A percentile compares a stretch with the other conserved stretches of the same genome.
These are phyloP conservation scores for Thamnophis sirtalis DNA, from an alignment of 2,113 vertebrate genomes.

Conservation along the genomic window DNA sequence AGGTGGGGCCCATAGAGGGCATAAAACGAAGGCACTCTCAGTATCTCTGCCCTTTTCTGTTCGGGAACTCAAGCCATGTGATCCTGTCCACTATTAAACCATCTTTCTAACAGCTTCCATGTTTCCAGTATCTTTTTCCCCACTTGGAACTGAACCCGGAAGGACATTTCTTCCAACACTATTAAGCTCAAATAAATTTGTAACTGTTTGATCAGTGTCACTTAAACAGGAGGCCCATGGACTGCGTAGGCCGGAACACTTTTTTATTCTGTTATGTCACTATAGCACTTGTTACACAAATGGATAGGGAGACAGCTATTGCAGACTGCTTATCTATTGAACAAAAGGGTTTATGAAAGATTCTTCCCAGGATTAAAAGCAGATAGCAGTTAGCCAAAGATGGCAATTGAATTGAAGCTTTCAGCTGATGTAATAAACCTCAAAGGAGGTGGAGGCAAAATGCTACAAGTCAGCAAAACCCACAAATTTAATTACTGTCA, in stretches of 20 bases:
- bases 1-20: too few species aligned
- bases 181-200: background rate
- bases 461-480: slow-evolving; percentile 47
- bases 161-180: too few species aligned
- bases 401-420: slow-evolving; percentile 16
- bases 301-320: background rate
- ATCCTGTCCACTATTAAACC: too few species aligned
- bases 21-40: too few species aligned
- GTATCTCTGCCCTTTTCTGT: too few species aligned
- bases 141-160: too few species aligned
- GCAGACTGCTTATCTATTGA: background rate
- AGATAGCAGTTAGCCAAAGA: background rate
- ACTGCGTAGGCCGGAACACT: background rate
- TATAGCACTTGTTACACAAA: background rate
- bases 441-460: slow-evolving; percentile 14
- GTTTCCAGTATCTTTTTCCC: too few species aligned
- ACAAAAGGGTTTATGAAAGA: background rate
- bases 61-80: too few species aligned
- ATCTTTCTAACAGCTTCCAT: too few species aligned
- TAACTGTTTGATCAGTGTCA: background rate
- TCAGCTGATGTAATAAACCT: slow-evolving; percentile 48
- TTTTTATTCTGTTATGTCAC: background rate
- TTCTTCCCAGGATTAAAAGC: slow-evolving; percentile 5
- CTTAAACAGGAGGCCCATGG: background rate
- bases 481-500: slow-evolving; percentile 56